phyloP scores from a whole-genome alignment of 2,113 vertebrate genomes.

The Pica pica region DNA sequence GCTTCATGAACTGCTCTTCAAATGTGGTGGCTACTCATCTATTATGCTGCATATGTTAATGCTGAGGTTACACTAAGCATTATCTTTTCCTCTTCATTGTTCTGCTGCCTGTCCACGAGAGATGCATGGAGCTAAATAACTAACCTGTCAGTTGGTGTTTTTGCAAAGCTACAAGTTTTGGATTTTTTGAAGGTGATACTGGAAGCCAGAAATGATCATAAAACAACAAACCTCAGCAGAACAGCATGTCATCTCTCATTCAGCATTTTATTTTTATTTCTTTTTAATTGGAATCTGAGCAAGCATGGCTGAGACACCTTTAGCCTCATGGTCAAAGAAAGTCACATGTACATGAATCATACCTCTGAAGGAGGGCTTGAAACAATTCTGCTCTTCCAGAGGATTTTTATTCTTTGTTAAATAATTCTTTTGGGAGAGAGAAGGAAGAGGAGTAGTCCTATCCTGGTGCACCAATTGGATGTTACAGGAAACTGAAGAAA shows the following conservation, averaged over 20 bases:
- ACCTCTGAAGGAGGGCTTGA: neutral
- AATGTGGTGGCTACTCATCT: neutral
- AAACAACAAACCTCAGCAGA: neutral
- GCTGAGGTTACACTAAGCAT: neutral
- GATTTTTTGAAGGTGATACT: neutral
- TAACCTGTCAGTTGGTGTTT: neutral
- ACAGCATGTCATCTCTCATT: neutral
- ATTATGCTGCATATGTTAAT: neutral
- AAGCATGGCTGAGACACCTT: neutral
- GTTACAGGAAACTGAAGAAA: neutral
- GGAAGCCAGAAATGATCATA: neutral
- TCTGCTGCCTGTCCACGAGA: neutral
- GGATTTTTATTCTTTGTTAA: neutral
- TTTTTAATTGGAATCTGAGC: constrained; percentile 5
- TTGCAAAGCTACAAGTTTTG: neutral
- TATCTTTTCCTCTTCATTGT: neutral
- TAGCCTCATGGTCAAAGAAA: neutral
- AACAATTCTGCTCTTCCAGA: neutral
- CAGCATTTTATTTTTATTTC: neutral
- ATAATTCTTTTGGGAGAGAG: neutral
- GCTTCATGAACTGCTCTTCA: constrained; percentile 39
- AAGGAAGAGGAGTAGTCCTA: neutral
- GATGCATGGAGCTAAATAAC: neutral
- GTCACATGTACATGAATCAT: neutral
- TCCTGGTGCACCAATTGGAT: neutral